Base-by-base conservation (phyloP, 1,140 invertebrate genomes). In the Teleopsis dalmanni region DNA sequence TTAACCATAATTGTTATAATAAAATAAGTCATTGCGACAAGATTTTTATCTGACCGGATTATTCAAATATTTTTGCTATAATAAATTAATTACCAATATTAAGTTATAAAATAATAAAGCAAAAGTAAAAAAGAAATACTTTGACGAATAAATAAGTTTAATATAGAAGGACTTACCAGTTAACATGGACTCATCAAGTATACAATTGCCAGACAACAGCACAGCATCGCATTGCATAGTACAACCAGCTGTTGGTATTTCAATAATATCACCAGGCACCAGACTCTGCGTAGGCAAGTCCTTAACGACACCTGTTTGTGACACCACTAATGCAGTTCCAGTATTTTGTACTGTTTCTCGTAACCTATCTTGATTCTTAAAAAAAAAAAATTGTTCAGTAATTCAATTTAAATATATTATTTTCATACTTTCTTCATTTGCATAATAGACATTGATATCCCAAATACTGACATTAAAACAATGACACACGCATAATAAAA, bases 121-220 rank as follows among this genome's bases (percentile, higher is more conserved):
- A n/a, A n/a, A n/a, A n/a, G n/a, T n/a, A n/a, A n/a, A n/a, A n/a
- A n/a, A n/a, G n/a, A n/a, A n/a, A n/a, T n/a, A n/a, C n/a, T 6
- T 79, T 79, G 35, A 79, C 79, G 13, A 84, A 83, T 33, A 94
- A 66, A 0, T 90, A 82, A 0, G 88, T 94, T 71, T 96, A 95
- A 0, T 88, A 91, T 0, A 95, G 84, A 0, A 92, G 92, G 1
- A 95, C 90, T 85, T 83, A 45, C 89, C 91, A 40, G 94, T 98
- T 10, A 98, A 77, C 89, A 96, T 95, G 54, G 89, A 91, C 75
- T 98, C 95, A 70, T 98, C 95, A 13, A 98, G 81, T 56, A 97
- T 91, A 55, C 91, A 94, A 47, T 81, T 87, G 3, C 95, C 94
- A 38, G 81, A 80, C 3, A 96, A 75, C 21, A 98, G 68, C 3